Conservation (phyloP, 2,797 vertebrate genomes). For the Spea hammondii region DNA sequence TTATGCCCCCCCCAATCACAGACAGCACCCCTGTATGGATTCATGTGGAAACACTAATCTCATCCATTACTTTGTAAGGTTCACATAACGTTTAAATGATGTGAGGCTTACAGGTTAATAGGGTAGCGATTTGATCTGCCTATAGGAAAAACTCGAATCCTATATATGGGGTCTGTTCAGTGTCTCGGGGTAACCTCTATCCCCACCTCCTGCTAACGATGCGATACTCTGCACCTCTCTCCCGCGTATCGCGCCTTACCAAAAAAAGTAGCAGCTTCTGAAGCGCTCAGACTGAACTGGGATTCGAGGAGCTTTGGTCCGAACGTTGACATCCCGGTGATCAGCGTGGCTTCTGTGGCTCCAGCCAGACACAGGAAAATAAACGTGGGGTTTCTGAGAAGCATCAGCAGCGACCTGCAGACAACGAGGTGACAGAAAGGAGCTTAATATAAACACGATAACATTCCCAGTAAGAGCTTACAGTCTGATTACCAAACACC, state of each 20-base stretch:
- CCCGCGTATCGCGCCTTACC: constrained; percentile 70
- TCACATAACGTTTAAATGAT: too few species aligned
- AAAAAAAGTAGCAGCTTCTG: constrained; percentile 87
- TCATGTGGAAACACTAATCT: too few species aligned
- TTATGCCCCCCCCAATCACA: too few species aligned
- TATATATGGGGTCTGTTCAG: too few species aligned
- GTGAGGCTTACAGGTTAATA: too few species aligned
- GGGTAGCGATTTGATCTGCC: too few species aligned
- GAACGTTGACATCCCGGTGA: constrained; percentile 91
- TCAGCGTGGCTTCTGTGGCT: constrained; percentile 88
- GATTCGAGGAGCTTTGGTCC: constrained; percentile 94
- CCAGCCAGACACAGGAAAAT: constrained; percentile 90
- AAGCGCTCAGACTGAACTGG: constrained; percentile 94
- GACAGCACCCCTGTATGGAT: too few species aligned
- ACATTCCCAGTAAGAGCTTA: too few species aligned
- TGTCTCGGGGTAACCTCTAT: too few species aligned
- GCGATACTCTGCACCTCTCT: neutral
- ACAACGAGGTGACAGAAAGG: neutral
- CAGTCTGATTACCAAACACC: too few species aligned
- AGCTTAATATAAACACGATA: neutral
- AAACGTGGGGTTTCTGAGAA: constrained; percentile 89
- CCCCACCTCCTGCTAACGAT: neutral
- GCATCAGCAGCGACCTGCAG: constrained; percentile 81
- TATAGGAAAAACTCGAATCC: too few species aligned
- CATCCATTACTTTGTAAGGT: too few species aligned